Base-by-base conservation (phyloP, 2,888 invertebrate genomes). In the Lasioglossum vierecki region DNA sequence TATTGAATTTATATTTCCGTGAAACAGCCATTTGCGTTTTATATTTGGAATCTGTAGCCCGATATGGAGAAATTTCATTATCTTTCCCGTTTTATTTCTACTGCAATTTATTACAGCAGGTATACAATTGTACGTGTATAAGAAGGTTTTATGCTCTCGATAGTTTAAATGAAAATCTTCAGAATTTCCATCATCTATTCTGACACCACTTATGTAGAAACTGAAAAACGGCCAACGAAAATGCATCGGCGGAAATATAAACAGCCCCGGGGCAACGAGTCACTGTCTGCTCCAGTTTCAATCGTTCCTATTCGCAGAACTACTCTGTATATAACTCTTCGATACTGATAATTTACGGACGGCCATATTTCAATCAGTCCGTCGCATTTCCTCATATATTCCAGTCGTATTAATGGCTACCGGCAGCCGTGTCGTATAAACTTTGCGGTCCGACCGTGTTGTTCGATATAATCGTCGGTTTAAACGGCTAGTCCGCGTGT, bases 311-410 rank as follows among this genome's bases (percentile, higher is more conserved):
- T 60, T 76, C 76, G 46, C 26, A 8, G 35, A 76, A 63, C 63
- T 26, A 15, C 49, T 18, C 72, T 41, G 1, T 41, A 26, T 5
- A 26, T 18, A 4, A 35, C 26, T 68, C 70, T 71, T 79, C 76
- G 80, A 74, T 80, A 80, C 70, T 78, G 53, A 46, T 76, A 72
- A 79, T 80, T 76, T 77, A 80, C 74, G 74, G 53, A 18, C 13
- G 70, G n/a, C 49, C 30, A 76, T 83, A 84, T 78, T 84, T 82
- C 82, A 76, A 84, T 82, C 84, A 26, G 72, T 57, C 79, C 22
- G n/a, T 53, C 15, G 49, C 68, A 53, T 68, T 79, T 76, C 75
- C 84, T 70, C 35, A 18, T 66, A 66, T 66, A 35, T 66, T 35
- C 18, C 35, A 30, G 30, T 18, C 79, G 66, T 79, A 72, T 57